phyloP scores from a whole-genome alignment of 2,113 vertebrate species.

The Prionailurus viverrinus region DNA sequence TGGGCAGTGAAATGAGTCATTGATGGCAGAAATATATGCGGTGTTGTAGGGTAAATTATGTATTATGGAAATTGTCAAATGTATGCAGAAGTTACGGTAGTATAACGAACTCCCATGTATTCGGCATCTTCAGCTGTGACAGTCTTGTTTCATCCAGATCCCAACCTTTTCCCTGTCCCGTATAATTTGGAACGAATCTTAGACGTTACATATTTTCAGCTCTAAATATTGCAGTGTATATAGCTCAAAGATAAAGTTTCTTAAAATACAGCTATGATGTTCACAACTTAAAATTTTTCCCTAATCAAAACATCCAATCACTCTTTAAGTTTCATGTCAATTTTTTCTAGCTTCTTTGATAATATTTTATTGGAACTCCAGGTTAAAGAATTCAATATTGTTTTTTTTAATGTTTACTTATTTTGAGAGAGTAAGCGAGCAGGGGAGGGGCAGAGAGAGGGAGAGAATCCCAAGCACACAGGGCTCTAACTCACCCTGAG shows the following conservation, averaged over 20 bases:
- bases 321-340: not conserved
- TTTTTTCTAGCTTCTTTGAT: slow-evolving; percentile 16
- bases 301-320: not conserved
- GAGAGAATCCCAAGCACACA: too few relatives aligned
- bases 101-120: not conserved
- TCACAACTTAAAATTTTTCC: not conserved
- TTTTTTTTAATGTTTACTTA: not conserved
- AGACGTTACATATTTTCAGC: not conserved
- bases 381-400: not conserved
- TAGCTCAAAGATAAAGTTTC: not conserved
- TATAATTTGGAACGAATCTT: slow-evolving; percentile 37
- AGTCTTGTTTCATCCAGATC: not conserved
- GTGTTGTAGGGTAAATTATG: not conserved
- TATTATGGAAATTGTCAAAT: slow-evolving; percentile 19
- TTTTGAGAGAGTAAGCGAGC: too few relatives aligned
- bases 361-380: slow-evolving; percentile 10
- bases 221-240: slow-evolving; percentile 22
- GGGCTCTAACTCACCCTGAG: too few relatives aligned
- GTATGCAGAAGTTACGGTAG: not conserved
- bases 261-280: not conserved
- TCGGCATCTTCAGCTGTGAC: not conserved
- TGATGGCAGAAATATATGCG: not conserved
- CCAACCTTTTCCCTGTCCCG: not conserved
- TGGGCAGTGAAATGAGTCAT: not conserved
- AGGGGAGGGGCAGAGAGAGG: too few relatives aligned